Percentiles rank a stretch among this genome's conserved stretches.
Evolutionary conservation across 1,140 invertebrate species (phyloP).

Genomic region (Sesamia nonagrioides): DNA sequence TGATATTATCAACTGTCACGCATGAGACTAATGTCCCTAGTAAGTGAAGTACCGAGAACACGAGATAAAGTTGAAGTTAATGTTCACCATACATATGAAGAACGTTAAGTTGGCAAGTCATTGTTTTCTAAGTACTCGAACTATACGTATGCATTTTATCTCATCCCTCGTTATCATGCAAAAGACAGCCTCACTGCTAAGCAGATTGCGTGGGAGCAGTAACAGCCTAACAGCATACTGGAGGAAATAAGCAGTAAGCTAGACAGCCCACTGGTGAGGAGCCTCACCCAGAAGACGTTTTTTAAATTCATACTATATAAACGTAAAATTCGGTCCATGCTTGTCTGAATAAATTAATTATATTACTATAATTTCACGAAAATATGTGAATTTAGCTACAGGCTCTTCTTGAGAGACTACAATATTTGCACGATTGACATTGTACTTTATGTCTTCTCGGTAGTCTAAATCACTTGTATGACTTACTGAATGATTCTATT

Average conservation of each 20-base stretch:
- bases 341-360: no score
- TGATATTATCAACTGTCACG: neutral
- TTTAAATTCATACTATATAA: no score
- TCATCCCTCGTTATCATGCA: conserved; percentile 31
- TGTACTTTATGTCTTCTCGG: neutral
- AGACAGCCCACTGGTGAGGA: no score
- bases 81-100: neutral
- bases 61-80: conserved; percentile 10
- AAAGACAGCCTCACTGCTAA: no score
- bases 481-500: conserved; percentile 28
- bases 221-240: no score
- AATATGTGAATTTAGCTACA: neutral
- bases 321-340: no score
- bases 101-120: neutral
- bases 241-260: no score
- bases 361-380: no score
- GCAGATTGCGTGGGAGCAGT: no score
- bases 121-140: neutral
- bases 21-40: neutral
- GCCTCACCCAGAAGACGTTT: no score
- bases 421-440: neutral
- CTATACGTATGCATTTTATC: conserved; percentile 1
- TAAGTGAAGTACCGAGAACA: neutral
- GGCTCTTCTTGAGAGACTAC: no score
- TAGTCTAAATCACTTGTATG: conserved; percentile 9